Evolutionary conservation across 2,797 vertebrate genomes (phyloP).

Genomic region (Clarias fuscus): DNA sequence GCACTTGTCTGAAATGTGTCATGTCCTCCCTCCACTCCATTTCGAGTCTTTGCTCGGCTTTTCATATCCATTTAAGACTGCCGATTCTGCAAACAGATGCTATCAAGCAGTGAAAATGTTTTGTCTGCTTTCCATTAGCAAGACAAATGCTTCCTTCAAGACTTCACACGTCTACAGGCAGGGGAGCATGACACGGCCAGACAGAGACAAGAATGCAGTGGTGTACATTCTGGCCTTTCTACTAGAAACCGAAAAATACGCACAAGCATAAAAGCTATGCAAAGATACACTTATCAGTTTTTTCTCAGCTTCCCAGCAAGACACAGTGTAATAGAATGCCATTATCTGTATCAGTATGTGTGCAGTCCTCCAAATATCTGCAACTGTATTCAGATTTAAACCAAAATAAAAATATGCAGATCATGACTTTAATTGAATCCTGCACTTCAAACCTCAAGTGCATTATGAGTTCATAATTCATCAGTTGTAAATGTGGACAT

Average conservation of each 20-base stretch:
- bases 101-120: slow-evolving; percentile 74
- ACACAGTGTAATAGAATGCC: neutral
- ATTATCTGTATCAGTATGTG: neutral
- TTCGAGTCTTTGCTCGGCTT: slow-evolving; percentile 32
- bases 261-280: neutral
- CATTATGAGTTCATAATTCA: neutral
- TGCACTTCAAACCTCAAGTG: neutral
- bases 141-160: slow-evolving; percentile 66
- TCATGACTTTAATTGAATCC: neutral
- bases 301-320: neutral
- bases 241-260: neutral
- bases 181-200: slow-evolving; percentile 47
- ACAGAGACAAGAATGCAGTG: slow-evolving; percentile 39
- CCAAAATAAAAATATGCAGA: neutral
- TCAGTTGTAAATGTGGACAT: neutral
- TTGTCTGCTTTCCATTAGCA: slow-evolving; percentile 73
- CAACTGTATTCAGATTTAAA: neutral
- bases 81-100: slow-evolving; percentile 70
- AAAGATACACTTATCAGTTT: neutral
- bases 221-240: neutral
- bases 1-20: slow-evolving; percentile 75
- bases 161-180: slow-evolving; percentile 74
- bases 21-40: slow-evolving; percentile 52
- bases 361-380: neutral
- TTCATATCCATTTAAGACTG: slow-evolving; percentile 56